These are phyloP conservation scores for Trilocha varians DNA, from an alignment of 2,888 invertebrate species.

Conservation along the genomic window DNA sequence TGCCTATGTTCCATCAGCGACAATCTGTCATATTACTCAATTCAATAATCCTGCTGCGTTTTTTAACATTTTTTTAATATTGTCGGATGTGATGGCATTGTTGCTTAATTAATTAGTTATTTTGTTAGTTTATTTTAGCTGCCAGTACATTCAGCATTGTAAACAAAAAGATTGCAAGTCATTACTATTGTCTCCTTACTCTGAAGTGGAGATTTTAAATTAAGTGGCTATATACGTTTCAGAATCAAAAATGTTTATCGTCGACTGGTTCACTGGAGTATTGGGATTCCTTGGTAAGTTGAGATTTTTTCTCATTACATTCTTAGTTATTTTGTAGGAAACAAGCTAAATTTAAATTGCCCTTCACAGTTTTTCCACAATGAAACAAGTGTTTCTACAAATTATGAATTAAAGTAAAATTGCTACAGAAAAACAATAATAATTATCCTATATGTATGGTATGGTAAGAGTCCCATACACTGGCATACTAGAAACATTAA, in stretches of 20 bases:
- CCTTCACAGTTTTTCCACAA: too few relatives aligned
- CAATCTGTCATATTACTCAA: conserved; percentile 66
- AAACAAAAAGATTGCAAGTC: conserved; percentile 51
- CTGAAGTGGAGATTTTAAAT: conserved; percentile 29
- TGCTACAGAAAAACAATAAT: too few relatives aligned
- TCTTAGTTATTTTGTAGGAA: too few relatives aligned
- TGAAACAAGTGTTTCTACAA: too few relatives aligned
- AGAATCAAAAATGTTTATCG: conserved; percentile 87
- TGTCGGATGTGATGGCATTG: conserved; percentile 26
- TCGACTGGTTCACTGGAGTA: conserved; percentile 97
- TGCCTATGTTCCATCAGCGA: conserved; percentile 28
- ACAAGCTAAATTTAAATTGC: too few relatives aligned
- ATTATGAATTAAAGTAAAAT: too few relatives aligned
- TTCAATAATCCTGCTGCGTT: conserved; percentile 47
- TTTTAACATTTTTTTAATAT: conserved; percentile 30
- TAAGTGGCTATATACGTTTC: conserved; percentile 39
- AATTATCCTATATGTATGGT: too few relatives aligned
- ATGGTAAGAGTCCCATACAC: too few relatives aligned
- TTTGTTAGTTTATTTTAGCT: background rate
- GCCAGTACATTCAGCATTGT: conserved; percentile 20
- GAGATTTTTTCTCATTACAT: too few relatives aligned
- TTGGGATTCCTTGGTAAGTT: conserved; percentile 92
- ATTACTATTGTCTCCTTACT: conserved; percentile 36
- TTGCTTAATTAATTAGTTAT: conserved; percentile 6
- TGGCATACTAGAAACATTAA: too few relatives aligned